Conservation (phyloP, 2,797 vertebrate species). For the Capromys pilorides region DNA sequence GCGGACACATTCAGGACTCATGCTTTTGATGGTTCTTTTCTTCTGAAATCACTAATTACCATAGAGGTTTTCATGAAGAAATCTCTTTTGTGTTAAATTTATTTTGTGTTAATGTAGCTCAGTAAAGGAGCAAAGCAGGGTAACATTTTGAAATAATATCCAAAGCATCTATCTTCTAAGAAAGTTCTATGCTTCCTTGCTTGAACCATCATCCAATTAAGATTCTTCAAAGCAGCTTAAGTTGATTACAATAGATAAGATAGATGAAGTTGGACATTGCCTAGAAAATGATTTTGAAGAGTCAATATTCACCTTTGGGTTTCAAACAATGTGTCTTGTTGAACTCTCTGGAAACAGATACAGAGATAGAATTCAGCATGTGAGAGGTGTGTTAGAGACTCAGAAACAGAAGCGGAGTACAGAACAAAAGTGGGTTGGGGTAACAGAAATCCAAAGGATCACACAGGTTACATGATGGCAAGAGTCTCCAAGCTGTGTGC, state of each 20-base stretch:
- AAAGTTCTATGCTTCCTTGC: background rate
- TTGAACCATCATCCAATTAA: slow-evolving; percentile 60
- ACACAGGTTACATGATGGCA: background rate
- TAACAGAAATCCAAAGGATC: background rate
- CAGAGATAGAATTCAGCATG: slow-evolving; percentile 12
- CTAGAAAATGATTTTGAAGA: background rate
- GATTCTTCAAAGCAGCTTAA: background rate
- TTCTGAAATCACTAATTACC: slow-evolving; percentile 29
- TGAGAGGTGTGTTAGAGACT: slow-evolving; percentile 35
- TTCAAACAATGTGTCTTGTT: slow-evolving; percentile 46
- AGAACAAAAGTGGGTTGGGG: background rate
- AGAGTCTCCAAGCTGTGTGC: accelerated
- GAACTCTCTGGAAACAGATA: slow-evolving; percentile 31
- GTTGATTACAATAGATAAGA: slow-evolving; percentile 49
- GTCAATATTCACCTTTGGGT: background rate
- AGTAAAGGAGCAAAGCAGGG: background rate
- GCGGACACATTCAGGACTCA: background rate
- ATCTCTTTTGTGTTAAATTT: background rate
- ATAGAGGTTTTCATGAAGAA: background rate
- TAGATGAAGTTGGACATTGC: background rate
- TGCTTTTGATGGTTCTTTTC: background rate
- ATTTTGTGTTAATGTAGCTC: background rate
- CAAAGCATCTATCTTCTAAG: slow-evolving; percentile 15
- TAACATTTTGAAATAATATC: slow-evolving; percentile 13
- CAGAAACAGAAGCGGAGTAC: background rate